Evolutionary conservation across 1,140 invertebrate species (phyloP), one percentile per base, ranked within the genome.

Genomic region (Drosophila takahashii): DNA sequence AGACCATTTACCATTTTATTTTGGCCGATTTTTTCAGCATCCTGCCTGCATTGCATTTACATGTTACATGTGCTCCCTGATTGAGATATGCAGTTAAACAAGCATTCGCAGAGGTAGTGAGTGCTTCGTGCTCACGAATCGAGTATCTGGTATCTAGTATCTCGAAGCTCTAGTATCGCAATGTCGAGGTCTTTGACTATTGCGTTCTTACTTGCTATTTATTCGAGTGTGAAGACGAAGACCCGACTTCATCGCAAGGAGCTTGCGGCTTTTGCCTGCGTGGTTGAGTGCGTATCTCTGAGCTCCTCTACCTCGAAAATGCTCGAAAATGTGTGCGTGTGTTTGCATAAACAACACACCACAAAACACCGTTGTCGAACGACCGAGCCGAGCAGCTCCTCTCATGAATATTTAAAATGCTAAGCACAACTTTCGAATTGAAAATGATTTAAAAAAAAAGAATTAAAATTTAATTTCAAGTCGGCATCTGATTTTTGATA

Each of bases 371-470:
- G 4, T 15, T 15, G 26, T 15, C 27, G 26, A 27, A 6, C 15
- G 37, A n/a, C 13, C 26, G 37, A 52, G 58, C n/a, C n/a, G n/a
- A n/a, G n/a, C n/a, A n/a, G n/a, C 54, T 27, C 54, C 57, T 22
- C 75, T 81, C 61, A 81, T 81, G 64, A 61, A 81, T 74, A 81
- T 81, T 81, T 81, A 52, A 81, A 81, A 74, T 64, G 74, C 67
- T 69, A 67, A 77, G 67, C 39, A 64, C 73, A 81, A 77, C 60
- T 58, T 78, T 80, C 73, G 61, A 78, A 71, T 78, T 65, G 78
- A 81, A 80, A 80, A 73, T 61, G 58, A 22, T 71, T 71, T 51
- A 41, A 42, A 44, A 56, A 32, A 61, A 47, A 58, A 32, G 39
- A 39, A 62, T 39, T 16, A 39, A 48, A 48, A 66, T 39, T 66